These are phyloP conservation scores for Steinernema khuongi DNA, from an alignment of 1,140 invertebrate genomes.

Conservation along the genomic window DNA sequence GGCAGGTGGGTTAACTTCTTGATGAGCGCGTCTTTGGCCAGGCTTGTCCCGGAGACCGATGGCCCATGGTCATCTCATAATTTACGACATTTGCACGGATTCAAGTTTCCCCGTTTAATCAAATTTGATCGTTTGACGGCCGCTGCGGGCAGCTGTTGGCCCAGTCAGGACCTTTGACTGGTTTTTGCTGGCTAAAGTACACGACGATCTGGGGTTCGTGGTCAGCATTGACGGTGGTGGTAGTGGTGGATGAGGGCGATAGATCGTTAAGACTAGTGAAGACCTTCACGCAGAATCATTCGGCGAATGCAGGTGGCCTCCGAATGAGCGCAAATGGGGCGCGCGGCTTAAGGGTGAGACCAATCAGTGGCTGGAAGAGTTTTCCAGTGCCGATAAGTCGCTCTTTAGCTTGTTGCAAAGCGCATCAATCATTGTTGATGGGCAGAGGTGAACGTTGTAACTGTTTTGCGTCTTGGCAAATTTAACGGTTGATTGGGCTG, in stretches of 20 bases:
- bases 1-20: background rate
- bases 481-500: slow-evolving; percentile 3
- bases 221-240: no score
- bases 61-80: background rate
- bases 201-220: background rate
- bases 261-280: no score
- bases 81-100: background rate
- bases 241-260: no score
- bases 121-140: slow-evolving; percentile 10
- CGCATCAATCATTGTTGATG: slow-evolving; percentile 12
- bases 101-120: background rate
- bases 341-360: background rate
- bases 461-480: slow-evolving; percentile 1
- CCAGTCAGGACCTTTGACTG: background rate
- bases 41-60: background rate
- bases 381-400: background rate
- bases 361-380: background rate
- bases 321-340: background rate
- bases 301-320: slow-evolving; percentile 2
- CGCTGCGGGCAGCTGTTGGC: background rate
- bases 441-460: slow-evolving; percentile 10
- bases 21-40: background rate
- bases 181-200: background rate
- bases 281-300: background rate
- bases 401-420: slow-evolving; percentile 1